Percentiles rank a stretch among this genome's conserved stretches.
phyloP scores from a whole-genome alignment of 1,140 invertebrate genomes.

The Halesus radiatus region DNA sequence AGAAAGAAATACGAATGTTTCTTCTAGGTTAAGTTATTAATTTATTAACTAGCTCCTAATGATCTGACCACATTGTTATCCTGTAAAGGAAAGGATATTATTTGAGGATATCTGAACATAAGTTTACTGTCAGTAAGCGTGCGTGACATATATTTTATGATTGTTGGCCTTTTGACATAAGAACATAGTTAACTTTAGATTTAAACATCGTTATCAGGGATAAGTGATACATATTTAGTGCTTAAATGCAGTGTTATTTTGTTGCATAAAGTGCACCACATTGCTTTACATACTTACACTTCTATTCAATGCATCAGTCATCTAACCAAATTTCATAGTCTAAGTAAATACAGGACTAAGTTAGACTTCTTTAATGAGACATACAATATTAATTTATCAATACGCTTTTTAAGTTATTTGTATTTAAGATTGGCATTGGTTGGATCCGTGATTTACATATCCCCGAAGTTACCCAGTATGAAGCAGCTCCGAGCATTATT shows the following conservation, averaged over 20 bases:
- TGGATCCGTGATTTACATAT: no score
- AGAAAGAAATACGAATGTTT: slow-evolving; percentile 19
- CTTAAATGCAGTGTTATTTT: not conserved
- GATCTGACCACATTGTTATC: slow-evolving; percentile 9
- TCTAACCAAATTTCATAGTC: not conserved
- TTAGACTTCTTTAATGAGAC: not conserved
- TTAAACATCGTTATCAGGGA: slow-evolving; percentile 8
- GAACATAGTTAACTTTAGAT: not conserved
- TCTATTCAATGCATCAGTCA: slow-evolving; percentile 10
- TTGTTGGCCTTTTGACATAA: slow-evolving; percentile 6
- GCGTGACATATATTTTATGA: not conserved
- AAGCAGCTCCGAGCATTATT: no score
- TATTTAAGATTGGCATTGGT: no score
- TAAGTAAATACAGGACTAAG: not conserved
- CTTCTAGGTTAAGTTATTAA: slow-evolving; percentile 14
- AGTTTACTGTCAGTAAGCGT: not conserved
- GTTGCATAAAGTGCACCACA: not conserved
- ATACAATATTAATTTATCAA: not conserved
- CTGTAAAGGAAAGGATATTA: not conserved
- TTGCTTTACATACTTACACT: not conserved
- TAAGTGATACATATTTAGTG: not conserved
- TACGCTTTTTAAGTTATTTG: no score
- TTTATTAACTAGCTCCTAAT: slow-evolving; percentile 18
- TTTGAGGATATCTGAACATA: slow-evolving; percentile 23
- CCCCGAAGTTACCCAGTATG: no score